These are phyloP conservation scores for Goniozus legneri DNA, from an alignment of 1,140 invertebrate species.

Conservation along the genomic window DNA sequence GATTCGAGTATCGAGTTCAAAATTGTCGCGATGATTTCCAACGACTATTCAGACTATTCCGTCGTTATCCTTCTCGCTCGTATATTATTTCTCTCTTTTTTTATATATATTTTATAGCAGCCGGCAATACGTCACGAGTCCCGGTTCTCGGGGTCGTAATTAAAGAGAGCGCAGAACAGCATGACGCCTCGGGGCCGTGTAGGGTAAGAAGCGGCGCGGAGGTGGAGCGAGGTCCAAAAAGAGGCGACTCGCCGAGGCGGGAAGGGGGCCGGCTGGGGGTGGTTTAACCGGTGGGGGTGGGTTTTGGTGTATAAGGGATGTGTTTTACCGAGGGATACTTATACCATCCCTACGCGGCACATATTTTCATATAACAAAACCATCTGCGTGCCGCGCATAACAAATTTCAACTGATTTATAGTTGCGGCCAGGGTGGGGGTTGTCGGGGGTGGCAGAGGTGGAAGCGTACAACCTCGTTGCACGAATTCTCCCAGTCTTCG, in stretches of 20 bases:
- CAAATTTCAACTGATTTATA: slow-evolving; percentile 58
- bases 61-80: no score
- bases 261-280: not conserved
- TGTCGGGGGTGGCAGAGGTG: not conserved
- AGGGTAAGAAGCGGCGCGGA: slow-evolving; percentile 40
- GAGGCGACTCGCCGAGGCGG: slow-evolving; percentile 25
- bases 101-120: no score
- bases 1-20: no score
- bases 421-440: slow-evolving; percentile 31
- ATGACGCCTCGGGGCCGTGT: slow-evolving; percentile 44
- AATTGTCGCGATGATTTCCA: no score
- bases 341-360: slow-evolving; percentile 52
- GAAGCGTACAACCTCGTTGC: no score
- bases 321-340: slow-evolving; percentile 53
- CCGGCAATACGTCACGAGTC: slow-evolving; percentile 44
- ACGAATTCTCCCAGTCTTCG: no score
- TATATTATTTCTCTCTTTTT: no score
- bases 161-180: slow-evolving; percentile 53
- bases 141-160: slow-evolving; percentile 43
- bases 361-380: slow-evolving; percentile 59
- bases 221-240: no score
- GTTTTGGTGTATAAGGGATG: slow-evolving; percentile 52
- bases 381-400: slow-evolving; percentile 56
- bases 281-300: slow-evolving; percentile 22
- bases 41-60: no score